These are phyloP conservation scores for Hemitrygon akajei DNA, from an alignment of 2,797 vertebrate species.

Conservation along the genomic window DNA sequence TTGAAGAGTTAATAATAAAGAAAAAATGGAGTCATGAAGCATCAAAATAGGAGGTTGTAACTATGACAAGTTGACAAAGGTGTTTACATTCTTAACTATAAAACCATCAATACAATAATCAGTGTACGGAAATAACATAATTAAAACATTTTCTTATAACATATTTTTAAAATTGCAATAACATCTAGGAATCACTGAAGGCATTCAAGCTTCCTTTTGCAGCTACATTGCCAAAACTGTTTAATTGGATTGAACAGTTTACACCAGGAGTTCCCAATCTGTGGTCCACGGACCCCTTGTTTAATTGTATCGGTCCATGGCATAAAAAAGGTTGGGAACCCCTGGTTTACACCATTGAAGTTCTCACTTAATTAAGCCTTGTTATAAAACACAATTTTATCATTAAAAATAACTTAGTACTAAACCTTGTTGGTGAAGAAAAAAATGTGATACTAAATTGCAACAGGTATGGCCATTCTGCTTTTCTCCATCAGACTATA, in stretches of 20 bases:
- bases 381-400: neutral
- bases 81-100: no score
- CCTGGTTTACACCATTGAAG: neutral
- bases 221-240: neutral
- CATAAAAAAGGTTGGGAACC: no score
- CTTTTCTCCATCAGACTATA: neutral
- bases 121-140: neutral
- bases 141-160: neutral
- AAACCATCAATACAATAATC: no score
- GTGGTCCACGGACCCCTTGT: no score
- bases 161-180: neutral
- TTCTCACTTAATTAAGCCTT: neutral
- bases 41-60: neutral
- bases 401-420: neutral
- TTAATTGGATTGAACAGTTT: neutral
- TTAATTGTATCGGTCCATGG: no score
- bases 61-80: neutral
- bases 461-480: neutral
- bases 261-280: neutral
- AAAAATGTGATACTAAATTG: neutral
- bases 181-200: neutral
- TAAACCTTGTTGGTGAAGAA: neutral
- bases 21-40: neutral
- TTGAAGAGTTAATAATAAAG: neutral
- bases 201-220: neutral